A percentile compares a stretch with the other conserved stretches of the same genome.
Conservation (phyloP, 1,140 invertebrate species). For the Phthorimaea operculella region DNA sequence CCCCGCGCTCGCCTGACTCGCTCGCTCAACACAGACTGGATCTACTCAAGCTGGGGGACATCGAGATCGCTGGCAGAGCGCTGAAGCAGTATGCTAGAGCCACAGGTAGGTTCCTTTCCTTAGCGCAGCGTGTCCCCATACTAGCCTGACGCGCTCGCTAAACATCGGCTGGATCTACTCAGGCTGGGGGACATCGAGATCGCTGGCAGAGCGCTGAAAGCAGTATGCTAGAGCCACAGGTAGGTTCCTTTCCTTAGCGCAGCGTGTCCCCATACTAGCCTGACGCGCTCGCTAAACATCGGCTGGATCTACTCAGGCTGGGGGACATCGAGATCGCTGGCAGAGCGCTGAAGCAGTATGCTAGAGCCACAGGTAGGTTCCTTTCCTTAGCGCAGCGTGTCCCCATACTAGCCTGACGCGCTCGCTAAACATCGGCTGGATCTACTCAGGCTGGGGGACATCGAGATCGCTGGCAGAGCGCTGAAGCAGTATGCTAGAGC, state of each 20-base stretch:
- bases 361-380: slow-evolving; percentile 54
- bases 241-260: slow-evolving; percentile 48
- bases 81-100: slow-evolving; percentile 58
- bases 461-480: slow-evolving; percentile 53
- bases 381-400: slow-evolving; percentile 41
- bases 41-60: slow-evolving; percentile 49
- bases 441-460: slow-evolving; percentile 48
- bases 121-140: too few species aligned
- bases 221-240: too few species aligned
- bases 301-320: slow-evolving; percentile 42
- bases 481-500: slow-evolving; percentile 58
- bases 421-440: slow-evolving; percentile 37
- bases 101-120: too few species aligned
- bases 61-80: slow-evolving; percentile 53
- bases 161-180: too few species aligned
- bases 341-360: slow-evolving; percentile 55
- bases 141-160: too few species aligned
- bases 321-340: slow-evolving; percentile 58
- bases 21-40: slow-evolving; percentile 37
- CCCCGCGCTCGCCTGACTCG: slow-evolving; percentile 46
- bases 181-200: too few species aligned
- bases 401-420: slow-evolving; percentile 46
- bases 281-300: slow-evolving; percentile 36
- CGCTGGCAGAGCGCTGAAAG: slow-evolving; percentile 56
- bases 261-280: slow-evolving; percentile 48